Evolutionary conservation across 1,140 invertebrate genomes (phyloP).

Genomic region (Drosophila tropicalis): DNA sequence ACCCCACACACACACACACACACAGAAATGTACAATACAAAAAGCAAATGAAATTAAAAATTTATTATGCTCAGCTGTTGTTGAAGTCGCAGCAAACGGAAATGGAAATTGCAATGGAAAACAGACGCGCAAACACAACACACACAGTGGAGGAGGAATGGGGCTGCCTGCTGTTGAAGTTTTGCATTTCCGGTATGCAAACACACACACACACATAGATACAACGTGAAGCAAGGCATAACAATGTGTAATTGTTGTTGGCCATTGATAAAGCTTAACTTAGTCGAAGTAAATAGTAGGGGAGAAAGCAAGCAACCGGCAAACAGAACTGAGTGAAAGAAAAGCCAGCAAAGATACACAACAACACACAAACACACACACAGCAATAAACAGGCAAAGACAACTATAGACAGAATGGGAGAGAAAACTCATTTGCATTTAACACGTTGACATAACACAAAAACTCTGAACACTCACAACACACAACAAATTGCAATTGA

Average conservation of each 20-base stretch:
- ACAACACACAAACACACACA: slow-evolving; percentile 11
- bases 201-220: slow-evolving; percentile 38
- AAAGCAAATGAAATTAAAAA: slow-evolving; percentile 74
- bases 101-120: slow-evolving; percentile 74
- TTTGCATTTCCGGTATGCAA: slow-evolving; percentile 80
- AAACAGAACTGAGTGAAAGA: slow-evolving; percentile 11
- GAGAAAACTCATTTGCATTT: slow-evolving; percentile 68
- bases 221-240: slow-evolving; percentile 54
- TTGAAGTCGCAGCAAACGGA: slow-evolving; percentile 51
- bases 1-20: not conserved
- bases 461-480: slow-evolving; percentile 6
- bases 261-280: slow-evolving; percentile 73
- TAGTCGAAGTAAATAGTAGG: slow-evolving; percentile 32
- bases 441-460: slow-evolving; percentile 55
- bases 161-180: slow-evolving; percentile 62
- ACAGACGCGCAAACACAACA: slow-evolving; percentile 51
- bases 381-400: slow-evolving; percentile 11
- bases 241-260: slow-evolving; percentile 78
- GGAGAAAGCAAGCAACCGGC: not conserved
- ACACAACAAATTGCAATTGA: slow-evolving; percentile 21
- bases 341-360: slow-evolving; percentile 12
- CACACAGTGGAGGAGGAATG: slow-evolving; percentile 21
- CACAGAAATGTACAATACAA: slow-evolving; percentile 11
- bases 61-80: slow-evolving; percentile 68
- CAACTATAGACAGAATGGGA: not conserved